A percentile compares a stretch with the other conserved stretches of the same genome.
Conservation (phyloP, 2,888 invertebrate species). For the Sussaba pulchella region DNA sequence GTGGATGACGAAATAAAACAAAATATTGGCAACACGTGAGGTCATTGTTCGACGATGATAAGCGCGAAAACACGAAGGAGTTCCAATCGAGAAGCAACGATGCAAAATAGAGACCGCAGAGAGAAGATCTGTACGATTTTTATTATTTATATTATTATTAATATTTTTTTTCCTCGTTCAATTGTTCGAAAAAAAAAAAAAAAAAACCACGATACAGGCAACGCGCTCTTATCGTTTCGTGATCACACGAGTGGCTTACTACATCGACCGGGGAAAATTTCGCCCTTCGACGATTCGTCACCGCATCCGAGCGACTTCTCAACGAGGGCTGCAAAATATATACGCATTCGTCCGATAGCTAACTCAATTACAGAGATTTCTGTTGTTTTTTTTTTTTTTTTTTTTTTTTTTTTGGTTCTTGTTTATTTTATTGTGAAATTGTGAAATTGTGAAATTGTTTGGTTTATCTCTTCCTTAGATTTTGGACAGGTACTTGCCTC, state of each 20-base stretch:
- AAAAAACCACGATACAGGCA: slow-evolving; percentile 58
- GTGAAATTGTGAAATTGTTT: too few relatives aligned
- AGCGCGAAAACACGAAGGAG: slow-evolving; percentile 3
- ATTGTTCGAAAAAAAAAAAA: too few relatives aligned
- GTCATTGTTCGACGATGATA: slow-evolving; percentile 16
- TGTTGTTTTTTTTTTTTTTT: slow-evolving; percentile 14
- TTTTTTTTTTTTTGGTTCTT: slow-evolving; percentile 28
- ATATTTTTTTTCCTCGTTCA: neutral
- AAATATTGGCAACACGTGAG: slow-evolving; percentile 35
- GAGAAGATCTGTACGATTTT: neutral
- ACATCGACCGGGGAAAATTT: slow-evolving; percentile 50
- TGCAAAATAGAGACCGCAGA: neutral
- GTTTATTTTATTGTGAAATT: slow-evolving; percentile 16
- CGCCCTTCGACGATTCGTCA: slow-evolving; percentile 66
- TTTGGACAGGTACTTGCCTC: slow-evolving; percentile 83
- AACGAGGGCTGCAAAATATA: slow-evolving; percentile 79
- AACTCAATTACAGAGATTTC: slow-evolving; percentile 53
- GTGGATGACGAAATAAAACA: slow-evolving; percentile 43
- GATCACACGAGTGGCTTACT: slow-evolving; percentile 55
- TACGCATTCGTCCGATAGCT: slow-evolving; percentile 71
- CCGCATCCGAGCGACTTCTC: slow-evolving; percentile 69
- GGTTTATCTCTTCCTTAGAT: slow-evolving; percentile 64
- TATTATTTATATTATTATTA: neutral
- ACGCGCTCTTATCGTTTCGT: slow-evolving; percentile 67
- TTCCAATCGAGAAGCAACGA: slow-evolving; percentile 14